Conservation (phyloP, 2,113 vertebrate species). For the Grammomys dolichurus region DNA sequence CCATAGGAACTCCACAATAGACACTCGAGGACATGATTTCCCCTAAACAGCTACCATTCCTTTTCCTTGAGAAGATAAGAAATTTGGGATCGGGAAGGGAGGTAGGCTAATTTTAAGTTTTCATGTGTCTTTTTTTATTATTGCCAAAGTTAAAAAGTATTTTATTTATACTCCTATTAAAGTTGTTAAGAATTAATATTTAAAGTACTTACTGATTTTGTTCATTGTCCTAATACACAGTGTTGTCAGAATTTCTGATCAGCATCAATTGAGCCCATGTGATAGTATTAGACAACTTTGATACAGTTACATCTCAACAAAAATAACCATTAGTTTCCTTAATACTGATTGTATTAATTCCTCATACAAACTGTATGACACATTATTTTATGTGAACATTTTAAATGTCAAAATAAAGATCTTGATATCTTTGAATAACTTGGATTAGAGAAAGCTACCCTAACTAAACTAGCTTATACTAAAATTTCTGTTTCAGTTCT, state of each 20-base stretch:
- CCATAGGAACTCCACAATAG: not conserved
- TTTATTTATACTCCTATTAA: not conserved
- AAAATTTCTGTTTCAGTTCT: not conserved
- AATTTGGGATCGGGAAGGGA: no score
- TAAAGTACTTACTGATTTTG: not conserved
- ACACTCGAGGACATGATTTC: accelerated
- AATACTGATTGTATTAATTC: no score
- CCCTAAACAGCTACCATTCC: not conserved
- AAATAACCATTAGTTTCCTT: not conserved
- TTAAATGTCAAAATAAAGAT: not conserved
- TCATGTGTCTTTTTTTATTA: no score
- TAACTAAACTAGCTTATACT: not conserved
- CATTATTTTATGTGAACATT: not conserved
- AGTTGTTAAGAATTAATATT: not conserved
- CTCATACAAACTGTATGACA: not conserved
- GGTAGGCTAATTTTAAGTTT: not conserved
- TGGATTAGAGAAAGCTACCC: not conserved
- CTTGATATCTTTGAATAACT: not conserved
- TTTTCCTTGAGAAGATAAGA: not conserved
- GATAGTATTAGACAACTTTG: not conserved
- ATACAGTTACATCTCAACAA: not conserved
- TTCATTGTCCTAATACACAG: not conserved
- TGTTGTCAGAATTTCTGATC: not conserved
- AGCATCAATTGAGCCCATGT: no score
- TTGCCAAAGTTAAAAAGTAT: not conserved